These are phyloP conservation scores for Ciconia boyciana DNA, from an alignment of 2,113 vertebrate genomes.

Conservation along the genomic window DNA sequence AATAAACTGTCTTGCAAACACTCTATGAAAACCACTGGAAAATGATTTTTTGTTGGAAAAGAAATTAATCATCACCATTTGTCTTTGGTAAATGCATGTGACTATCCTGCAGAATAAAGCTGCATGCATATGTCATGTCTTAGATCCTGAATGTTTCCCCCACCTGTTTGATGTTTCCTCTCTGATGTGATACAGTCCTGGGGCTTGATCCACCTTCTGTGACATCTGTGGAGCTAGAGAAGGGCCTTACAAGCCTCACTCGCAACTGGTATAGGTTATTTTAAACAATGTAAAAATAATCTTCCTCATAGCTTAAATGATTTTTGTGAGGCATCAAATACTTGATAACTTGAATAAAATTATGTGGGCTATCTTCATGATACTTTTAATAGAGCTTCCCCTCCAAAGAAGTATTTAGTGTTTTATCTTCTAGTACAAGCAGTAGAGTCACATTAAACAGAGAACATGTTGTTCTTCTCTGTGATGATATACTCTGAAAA, in stretches of 20 bases:
- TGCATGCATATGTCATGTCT: background rate
- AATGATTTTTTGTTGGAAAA: background rate
- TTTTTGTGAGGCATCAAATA: background rate
- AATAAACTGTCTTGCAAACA: background rate
- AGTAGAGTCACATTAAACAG: background rate
- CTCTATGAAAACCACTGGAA: background rate
- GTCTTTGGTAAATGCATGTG: background rate
- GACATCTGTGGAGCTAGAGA: background rate
- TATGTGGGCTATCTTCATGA: background rate
- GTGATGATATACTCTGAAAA: background rate
- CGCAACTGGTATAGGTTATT: background rate
- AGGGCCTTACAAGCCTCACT: background rate
- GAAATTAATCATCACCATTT: background rate
- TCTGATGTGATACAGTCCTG: background rate
- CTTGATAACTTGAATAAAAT: background rate
- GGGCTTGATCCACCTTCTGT: background rate
- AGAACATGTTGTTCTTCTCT: background rate
- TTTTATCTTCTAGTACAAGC: background rate
- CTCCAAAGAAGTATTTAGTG: background rate
- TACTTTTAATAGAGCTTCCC: background rate
- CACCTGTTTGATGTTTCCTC: background rate
- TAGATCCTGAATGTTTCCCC: background rate
- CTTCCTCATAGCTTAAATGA: background rate
- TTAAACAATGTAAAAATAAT: background rate
- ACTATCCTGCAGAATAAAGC: background rate